A percentile compares a stretch with the other conserved stretches of the same genome.
Conservation (phyloP, 2,888 invertebrate genomes). For the Dryocosmus kuriphilus region DNA sequence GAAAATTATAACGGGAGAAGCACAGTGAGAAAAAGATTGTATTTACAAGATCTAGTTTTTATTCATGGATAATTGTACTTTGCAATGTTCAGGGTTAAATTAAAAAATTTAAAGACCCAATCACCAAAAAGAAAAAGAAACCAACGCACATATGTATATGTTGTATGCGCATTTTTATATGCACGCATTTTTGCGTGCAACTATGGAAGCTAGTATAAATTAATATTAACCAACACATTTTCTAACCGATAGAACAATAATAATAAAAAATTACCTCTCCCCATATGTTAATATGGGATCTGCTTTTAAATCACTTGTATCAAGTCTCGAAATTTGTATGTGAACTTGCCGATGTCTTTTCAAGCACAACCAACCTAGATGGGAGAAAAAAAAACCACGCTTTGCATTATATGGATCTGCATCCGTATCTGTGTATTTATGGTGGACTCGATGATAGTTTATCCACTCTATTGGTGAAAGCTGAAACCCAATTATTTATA, state of each 20-base stretch:
- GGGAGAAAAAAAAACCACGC: constrained; percentile 1
- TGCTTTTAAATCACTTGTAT: constrained; percentile 9
- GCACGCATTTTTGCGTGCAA: too few relatives aligned
- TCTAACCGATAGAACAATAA: neutral
- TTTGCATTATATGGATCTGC: constrained; percentile 15
- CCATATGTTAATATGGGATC: constrained; percentile 13
- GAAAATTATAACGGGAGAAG: too few relatives aligned
- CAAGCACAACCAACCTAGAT: neutral
- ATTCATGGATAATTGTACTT: too few relatives aligned
- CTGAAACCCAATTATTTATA: neutral
- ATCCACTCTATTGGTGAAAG: constrained; percentile 14
- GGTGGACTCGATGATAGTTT: constrained; percentile 2
- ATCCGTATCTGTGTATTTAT: constrained; percentile 15
- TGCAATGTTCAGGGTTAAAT: too few relatives aligned
- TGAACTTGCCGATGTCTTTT: neutral
- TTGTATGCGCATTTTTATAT: too few relatives aligned
- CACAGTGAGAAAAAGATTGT: too few relatives aligned
- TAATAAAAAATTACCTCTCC: constrained; percentile 3
- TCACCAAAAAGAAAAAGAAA: too few relatives aligned
- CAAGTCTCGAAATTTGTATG: neutral
- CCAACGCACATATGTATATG: too few relatives aligned
- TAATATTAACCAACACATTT: too few relatives aligned
- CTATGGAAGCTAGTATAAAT: too few relatives aligned
- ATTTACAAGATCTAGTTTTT: too few relatives aligned
- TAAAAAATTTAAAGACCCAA: too few relatives aligned